Evolutionary conservation across 2,797 vertebrate genomes (phyloP).

Genomic region (Typhlichthys subterraneus): DNA sequence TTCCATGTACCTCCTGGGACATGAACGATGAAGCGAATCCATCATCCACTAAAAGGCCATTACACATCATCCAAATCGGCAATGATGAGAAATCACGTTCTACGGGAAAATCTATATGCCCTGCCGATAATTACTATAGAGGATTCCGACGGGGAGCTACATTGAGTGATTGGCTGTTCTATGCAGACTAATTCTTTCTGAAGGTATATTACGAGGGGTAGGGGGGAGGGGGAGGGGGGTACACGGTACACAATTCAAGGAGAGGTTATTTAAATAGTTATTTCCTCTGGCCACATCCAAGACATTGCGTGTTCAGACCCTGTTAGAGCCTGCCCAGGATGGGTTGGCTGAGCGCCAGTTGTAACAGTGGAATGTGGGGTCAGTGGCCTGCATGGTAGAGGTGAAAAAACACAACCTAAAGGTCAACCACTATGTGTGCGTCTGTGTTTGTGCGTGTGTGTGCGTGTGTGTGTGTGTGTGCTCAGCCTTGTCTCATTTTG

Average conservation of each 20-base stretch:
- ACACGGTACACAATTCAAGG: conserved; percentile 25
- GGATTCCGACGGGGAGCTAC: conserved; percentile 44
- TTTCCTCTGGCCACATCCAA: conserved; percentile 46
- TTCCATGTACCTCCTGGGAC: conserved; percentile 59
- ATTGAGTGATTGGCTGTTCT: conserved; percentile 54
- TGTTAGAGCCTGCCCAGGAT: conserved; percentile 49
- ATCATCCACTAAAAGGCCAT: conserved; percentile 67
- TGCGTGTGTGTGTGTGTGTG: conserved; percentile 7
- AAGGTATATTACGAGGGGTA: conserved; percentile 15
- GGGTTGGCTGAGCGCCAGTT: conserved; percentile 48
- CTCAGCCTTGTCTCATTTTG: conserved; percentile 26
- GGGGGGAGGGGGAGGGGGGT: conserved; percentile 21
- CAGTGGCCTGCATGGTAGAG: conserved; percentile 39
- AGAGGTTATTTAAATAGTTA: conserved; percentile 41
- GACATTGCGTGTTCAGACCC: conserved; percentile 29
- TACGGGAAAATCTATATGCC: conserved; percentile 70
- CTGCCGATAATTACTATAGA: conserved; percentile 69
- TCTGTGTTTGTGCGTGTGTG: conserved; percentile 23
- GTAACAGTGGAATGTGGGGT: conserved; percentile 67
- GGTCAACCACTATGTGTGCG: conserved; percentile 42
- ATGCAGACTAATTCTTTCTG: conserved; percentile 37
- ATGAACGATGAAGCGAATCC: conserved; percentile 59
- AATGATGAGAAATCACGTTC: conserved; percentile 70
- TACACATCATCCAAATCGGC: conserved; percentile 62
- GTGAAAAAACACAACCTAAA: conserved; percentile 54